phyloP scores from a whole-genome alignment of 2,797 vertebrate genomes.

The Pipistrellus kuhlii region DNA sequence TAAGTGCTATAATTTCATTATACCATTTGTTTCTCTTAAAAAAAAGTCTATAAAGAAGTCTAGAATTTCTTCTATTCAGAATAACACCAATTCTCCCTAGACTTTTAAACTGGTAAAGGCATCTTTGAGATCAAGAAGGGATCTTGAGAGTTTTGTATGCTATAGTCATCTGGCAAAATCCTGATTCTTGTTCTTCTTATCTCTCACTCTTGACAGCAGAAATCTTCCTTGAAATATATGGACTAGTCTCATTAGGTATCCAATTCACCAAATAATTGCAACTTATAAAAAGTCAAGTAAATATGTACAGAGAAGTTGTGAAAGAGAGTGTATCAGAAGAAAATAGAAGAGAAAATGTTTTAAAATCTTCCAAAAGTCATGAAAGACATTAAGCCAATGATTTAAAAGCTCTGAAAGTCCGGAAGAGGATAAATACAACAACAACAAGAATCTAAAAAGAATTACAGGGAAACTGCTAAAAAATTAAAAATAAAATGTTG shows the following conservation, averaged over 20 bases:
- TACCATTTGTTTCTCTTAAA: background rate
- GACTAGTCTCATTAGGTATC: background rate
- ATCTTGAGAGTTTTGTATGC: background rate
- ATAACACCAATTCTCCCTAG: background rate
- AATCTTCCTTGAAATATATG: background rate
- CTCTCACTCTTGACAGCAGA: background rate
- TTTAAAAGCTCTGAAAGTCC: background rate
- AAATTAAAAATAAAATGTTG: background rate
- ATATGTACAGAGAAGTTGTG: background rate
- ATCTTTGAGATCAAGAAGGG: background rate
- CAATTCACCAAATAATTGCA: background rate
- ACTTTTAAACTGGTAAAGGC: background rate
- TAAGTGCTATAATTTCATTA: background rate
- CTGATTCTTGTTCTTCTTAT: background rate
- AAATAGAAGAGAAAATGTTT: background rate
- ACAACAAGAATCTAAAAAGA: background rate
- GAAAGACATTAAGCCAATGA: background rate
- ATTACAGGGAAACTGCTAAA: background rate
- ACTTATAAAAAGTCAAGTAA: background rate
- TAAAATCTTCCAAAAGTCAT: background rate
- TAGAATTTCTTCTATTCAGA: background rate
- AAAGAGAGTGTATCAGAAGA: background rate
- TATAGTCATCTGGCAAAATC: background rate
- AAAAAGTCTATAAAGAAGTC: background rate
- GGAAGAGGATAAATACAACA: background rate